These are phyloP conservation scores for Carabus problematicus DNA, from an alignment of 2,888 invertebrate genomes.

Conservation along the genomic window DNA sequence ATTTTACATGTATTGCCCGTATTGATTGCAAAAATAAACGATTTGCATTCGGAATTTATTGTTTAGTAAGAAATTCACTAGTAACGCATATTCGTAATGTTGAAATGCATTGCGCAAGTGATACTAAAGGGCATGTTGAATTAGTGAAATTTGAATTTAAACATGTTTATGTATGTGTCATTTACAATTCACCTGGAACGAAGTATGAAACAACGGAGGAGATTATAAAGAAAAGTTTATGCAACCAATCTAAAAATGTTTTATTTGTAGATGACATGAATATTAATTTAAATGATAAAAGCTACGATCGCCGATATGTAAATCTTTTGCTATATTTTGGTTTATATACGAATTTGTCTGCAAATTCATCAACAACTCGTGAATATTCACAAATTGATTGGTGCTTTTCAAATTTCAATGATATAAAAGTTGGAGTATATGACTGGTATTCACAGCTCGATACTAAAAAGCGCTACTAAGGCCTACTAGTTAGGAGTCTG, in stretches of 20 bases:
- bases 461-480: too few relatives aligned
- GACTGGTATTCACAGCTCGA: too few relatives aligned
- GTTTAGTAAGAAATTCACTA: not conserved
- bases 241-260: too few relatives aligned
- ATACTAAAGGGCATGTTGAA: not conserved
- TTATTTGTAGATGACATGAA: not conserved
- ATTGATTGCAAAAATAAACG: not conserved
- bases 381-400: not conserved
- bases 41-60: not conserved
- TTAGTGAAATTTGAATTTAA: not conserved
- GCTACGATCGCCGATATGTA: not conserved
- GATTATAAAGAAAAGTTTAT: not conserved
- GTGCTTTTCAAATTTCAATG: slow-evolving; percentile 5
- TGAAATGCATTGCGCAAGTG: not conserved
- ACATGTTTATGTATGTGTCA: not conserved
- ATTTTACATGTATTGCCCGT: not conserved
- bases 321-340: not conserved
- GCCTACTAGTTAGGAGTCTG: too few relatives aligned
- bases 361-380: not conserved
- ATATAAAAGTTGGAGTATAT: not conserved
- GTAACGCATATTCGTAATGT: not conserved
- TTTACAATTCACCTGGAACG: slow-evolving; percentile 2
- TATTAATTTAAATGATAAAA: not conserved
- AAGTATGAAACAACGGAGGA: not conserved
- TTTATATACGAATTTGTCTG: not conserved